Conservation (phyloP, 1,140 invertebrate species). For the Microplitis demolitor region DNA sequence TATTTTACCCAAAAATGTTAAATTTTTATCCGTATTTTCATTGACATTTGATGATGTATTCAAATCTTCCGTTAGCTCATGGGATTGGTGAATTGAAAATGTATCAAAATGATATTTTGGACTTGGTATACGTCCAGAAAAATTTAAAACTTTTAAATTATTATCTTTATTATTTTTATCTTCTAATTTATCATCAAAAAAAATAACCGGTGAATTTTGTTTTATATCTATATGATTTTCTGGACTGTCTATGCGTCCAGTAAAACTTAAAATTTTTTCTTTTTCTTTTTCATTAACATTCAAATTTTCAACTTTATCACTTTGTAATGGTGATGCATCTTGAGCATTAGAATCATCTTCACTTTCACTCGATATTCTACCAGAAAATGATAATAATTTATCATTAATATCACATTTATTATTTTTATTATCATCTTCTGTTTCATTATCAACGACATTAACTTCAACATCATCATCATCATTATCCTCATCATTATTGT, state of each 20-base stretch:
- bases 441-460: background rate
- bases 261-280: slow-evolving; percentile 4
- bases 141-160: slow-evolving; percentile 10
- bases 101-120: slow-evolving; percentile 9
- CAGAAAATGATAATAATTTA: slow-evolving; percentile 19
- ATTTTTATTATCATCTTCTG: background rate
- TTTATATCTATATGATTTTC: background rate
- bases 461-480: background rate
- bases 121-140: slow-evolving; percentile 18
- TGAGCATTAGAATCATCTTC: slow-evolving; percentile 26
- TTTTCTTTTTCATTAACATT: background rate
- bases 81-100: background rate
- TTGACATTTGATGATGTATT: background rate
- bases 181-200: background rate
- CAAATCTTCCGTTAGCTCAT: background rate
- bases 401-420: background rate
- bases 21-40: slow-evolving; percentile 11
- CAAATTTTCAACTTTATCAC: background rate
- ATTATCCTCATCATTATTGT: too few relatives aligned
- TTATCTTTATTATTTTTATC: background rate
- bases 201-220: background rate
- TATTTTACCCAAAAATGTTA: slow-evolving; percentile 29
- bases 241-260: background rate
- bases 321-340: slow-evolving; percentile 17
- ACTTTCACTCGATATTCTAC: slow-evolving; percentile 22